Evolutionary conservation across 2,888 invertebrate species (phyloP).

Genomic region (Miltochrista miniata): DNA sequence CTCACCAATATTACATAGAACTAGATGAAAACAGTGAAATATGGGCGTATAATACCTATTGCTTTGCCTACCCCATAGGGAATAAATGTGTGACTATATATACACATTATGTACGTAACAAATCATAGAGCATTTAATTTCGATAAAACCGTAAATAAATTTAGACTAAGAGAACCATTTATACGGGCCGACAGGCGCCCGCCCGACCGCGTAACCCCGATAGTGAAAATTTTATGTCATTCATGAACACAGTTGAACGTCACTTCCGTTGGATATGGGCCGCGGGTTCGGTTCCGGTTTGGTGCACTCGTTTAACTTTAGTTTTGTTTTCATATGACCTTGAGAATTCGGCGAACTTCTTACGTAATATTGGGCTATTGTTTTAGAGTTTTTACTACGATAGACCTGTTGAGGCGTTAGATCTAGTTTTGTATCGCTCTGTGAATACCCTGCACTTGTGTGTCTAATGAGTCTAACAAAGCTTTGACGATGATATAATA

Average conservation of each 20-base stretch:
- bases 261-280: constrained; percentile 69
- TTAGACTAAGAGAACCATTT: constrained; percentile 56
- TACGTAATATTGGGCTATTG: constrained; percentile 51
- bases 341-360: constrained; percentile 48
- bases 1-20: too few species aligned
- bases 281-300: constrained; percentile 64
- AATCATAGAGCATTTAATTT: constrained; percentile 29
- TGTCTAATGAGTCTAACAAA: not conserved
- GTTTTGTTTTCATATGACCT: constrained; percentile 74
- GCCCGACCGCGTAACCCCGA: constrained; percentile 61
- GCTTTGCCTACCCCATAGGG: too few species aligned
- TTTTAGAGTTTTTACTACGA: constrained; percentile 27
- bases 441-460: not conserved
- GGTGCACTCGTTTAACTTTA: constrained; percentile 64
- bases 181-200: constrained; percentile 59
- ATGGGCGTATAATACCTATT: too few species aligned
- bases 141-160: constrained; percentile 15
- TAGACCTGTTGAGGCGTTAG: constrained; percentile 1
- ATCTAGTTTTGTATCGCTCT: constrained; percentile 3
- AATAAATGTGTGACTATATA: too few species aligned
- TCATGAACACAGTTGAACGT: constrained; percentile 49
- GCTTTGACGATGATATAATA: too few species aligned
- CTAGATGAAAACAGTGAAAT: too few species aligned
- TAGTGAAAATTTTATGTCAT: constrained; percentile 65
- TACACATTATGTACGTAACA: too few species aligned